phyloP scores from a whole-genome alignment of 1,140 invertebrate species.

The Glossosoma conforme region DNA sequence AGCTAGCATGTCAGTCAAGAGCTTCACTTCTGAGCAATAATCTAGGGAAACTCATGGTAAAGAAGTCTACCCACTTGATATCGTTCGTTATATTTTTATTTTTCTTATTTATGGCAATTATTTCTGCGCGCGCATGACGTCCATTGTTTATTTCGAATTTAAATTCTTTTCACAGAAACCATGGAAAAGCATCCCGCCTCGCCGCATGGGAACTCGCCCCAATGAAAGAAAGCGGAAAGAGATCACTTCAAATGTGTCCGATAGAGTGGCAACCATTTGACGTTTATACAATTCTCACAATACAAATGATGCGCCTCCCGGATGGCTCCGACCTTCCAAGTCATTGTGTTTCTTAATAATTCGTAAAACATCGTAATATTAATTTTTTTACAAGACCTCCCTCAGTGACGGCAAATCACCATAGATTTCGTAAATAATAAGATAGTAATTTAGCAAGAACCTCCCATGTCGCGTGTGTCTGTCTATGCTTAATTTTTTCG shows the following conservation, averaged over 20 bases:
- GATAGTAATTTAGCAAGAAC: slow-evolving; percentile 30
- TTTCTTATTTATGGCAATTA: slow-evolving; percentile 22
- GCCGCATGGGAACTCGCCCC: slow-evolving; percentile 23
- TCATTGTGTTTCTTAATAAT: slow-evolving; percentile 23
- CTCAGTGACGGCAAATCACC: slow-evolving; percentile 28
- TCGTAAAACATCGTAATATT: slow-evolving; percentile 11
- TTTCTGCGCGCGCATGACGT: slow-evolving; percentile 31
- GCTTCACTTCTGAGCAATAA: no score
- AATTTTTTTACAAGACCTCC: slow-evolving; percentile 23
- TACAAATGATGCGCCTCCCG: slow-evolving; percentile 22
- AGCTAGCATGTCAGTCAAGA: no score
- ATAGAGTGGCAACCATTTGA: slow-evolving; percentile 27
- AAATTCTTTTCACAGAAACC: slow-evolving; percentile 11
- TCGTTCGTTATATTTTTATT: background rate
- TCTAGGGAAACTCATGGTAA: no score
- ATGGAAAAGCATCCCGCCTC: slow-evolving; percentile 14
- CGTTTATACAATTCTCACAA: slow-evolving; percentile 8
- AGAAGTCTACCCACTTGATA: no score
- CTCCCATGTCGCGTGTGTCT: slow-evolving; percentile 9
- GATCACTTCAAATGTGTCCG: slow-evolving; percentile 21
- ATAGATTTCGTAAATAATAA: slow-evolving; percentile 29
- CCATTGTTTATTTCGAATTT: slow-evolving; percentile 23
- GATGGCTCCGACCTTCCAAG: slow-evolving; percentile 24
- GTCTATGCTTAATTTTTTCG: no score
- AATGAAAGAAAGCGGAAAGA: slow-evolving; percentile 22